Evolutionary conservation across 1,140 invertebrate species (phyloP), one percentile per base, ranked within the genome.

Genomic region (Dryas iulia): DNA sequence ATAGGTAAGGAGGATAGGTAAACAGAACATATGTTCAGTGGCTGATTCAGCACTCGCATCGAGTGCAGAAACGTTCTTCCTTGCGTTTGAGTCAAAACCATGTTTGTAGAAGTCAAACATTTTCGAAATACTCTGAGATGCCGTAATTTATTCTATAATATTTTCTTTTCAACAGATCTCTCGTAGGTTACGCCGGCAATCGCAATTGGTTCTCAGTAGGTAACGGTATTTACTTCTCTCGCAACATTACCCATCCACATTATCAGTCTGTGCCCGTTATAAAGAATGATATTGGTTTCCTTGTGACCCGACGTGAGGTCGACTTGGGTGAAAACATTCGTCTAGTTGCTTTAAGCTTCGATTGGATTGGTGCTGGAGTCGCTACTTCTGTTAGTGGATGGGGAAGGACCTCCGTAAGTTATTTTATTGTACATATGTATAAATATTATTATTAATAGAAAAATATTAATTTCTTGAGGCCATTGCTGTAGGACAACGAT

Each of bases 271-370:
- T 2, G 6, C 35, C 35, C 12, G 56, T 66, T 23, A 3, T 54
- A 0, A 80, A 78, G 65, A 83, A 84, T 64, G 83, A 84, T 64
- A 79, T 84, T 33, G 77, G 79, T 2, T 7, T 84, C 7, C 70
- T 84, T 10, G 58, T 82, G 12, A 83, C 83, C 18, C 25, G 59
- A 10, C 1, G 52, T 0, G 63, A 77, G 11, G 60, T 85, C 0
- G 69, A 39, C 0, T 31, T 74, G 12, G 57, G 59, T 14, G 59
- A 30, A 30, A 14, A 14, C 2, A 73, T 84, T 0, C n/a, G 24
- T 0, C 8, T 52, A 0, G 59, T 82, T 0, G 23, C 63, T 2
- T 24, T 86, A 5, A 77, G 24, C 47, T 82, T 69, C 56, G 60
- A 75, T 6, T 70, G 65, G 18, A 56, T 80, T 3, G 72, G 62